phyloP scores from a whole-genome alignment of 1,140 invertebrate species.

The Ceratosolen fusciceps region DNA sequence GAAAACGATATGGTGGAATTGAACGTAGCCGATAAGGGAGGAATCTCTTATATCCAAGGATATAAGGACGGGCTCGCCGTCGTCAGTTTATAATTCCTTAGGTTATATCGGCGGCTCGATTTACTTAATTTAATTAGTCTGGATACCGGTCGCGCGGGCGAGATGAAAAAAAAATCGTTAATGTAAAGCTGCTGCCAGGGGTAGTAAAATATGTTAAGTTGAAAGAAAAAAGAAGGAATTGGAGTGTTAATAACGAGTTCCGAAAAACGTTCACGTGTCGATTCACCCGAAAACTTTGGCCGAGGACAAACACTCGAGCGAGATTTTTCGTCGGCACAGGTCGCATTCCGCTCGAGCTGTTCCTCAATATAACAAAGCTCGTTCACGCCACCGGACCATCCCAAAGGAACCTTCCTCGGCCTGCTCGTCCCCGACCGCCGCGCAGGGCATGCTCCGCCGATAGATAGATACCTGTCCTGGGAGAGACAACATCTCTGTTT shows the following conservation, averaged over 20 bases:
- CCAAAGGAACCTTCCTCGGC: conserved; percentile 18
- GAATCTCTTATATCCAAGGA: too few species aligned
- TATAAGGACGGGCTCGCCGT: too few species aligned
- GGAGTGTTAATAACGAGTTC: neutral
- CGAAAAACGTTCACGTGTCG: neutral
- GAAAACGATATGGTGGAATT: too few species aligned
- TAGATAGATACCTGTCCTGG: neutral
- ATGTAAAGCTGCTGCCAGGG: too few species aligned
- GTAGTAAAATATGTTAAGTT: neutral
- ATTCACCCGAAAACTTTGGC: neutral
- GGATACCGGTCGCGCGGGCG: too few species aligned
- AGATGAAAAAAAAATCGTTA: too few species aligned
- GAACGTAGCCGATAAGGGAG: too few species aligned
- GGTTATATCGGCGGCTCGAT: too few species aligned
- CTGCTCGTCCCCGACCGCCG: too few species aligned
- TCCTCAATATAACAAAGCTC: conserved; percentile 1
- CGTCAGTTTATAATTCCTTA: too few species aligned
- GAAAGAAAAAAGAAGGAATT: neutral
- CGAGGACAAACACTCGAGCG: neutral
- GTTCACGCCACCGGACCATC: neutral
- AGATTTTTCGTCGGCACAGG: neutral
- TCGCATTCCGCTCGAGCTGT: neutral
- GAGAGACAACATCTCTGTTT: conserved; percentile 19
- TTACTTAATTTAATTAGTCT: too few species aligned
- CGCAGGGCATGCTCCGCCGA: too few species aligned